phyloP scores from a whole-genome alignment of 2,888 invertebrate genomes.

The Craniophora ligustri region DNA sequence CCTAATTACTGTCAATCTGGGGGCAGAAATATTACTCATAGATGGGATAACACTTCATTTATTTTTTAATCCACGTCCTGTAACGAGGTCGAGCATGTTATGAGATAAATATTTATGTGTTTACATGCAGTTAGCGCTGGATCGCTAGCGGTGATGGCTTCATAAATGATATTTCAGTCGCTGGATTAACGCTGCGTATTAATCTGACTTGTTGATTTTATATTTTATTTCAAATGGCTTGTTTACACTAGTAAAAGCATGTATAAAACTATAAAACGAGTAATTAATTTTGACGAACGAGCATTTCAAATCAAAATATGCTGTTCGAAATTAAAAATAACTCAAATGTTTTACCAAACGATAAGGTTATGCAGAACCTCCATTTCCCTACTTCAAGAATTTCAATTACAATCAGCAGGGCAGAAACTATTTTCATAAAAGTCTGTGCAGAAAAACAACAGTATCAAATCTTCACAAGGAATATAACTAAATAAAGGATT shows the following conservation, averaged over 20 bases:
- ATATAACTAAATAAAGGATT: slow-evolving; percentile 54
- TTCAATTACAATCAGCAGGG: slow-evolving; percentile 27
- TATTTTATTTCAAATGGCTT: slow-evolving; percentile 23
- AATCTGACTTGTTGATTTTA: slow-evolving; percentile 46
- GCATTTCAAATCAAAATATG: neutral
- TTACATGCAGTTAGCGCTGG: slow-evolving; percentile 52
- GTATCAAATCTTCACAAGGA: slow-evolving; percentile 51
- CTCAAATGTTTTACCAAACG: neutral
- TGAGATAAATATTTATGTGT: slow-evolving; percentile 57
- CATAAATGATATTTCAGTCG: slow-evolving; percentile 51
- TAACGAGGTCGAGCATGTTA: slow-evolving; percentile 47
- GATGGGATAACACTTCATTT: slow-evolving; percentile 1
- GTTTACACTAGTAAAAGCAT: slow-evolving; percentile 1
- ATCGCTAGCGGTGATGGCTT: slow-evolving; percentile 48
- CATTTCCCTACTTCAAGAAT: slow-evolving; percentile 1
- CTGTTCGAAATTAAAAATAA: neutral
- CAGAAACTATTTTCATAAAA: slow-evolving; percentile 33
- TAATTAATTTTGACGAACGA: neutral
- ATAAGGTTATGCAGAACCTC: neutral
- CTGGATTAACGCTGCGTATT: slow-evolving; percentile 34
- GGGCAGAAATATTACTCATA: neutral
- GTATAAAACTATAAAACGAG: neutral
- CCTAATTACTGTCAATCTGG: no score
- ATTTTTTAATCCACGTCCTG: slow-evolving; percentile 19
- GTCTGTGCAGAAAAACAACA: slow-evolving; percentile 30